Conservation (phyloP, 2,113 vertebrate genomes). For the Helogale parvula region DNA sequence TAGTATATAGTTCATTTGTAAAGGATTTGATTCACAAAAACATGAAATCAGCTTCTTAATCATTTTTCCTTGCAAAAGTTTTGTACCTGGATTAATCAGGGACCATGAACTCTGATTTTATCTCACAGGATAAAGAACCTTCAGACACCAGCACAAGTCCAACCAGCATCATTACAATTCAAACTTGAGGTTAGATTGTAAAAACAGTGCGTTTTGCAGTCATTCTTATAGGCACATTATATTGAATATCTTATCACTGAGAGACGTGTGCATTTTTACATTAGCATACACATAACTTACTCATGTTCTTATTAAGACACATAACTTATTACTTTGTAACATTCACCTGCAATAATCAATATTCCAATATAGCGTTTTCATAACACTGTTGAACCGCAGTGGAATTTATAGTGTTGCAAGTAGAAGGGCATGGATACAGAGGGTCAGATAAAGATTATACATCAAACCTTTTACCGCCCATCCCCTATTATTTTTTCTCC, state of each 20-base stretch:
- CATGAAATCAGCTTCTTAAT: background rate
- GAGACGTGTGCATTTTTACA: background rate
- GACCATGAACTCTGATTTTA: slow-evolving; percentile 9
- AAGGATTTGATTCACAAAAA: background rate
- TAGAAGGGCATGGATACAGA: background rate
- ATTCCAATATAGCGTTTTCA: background rate
- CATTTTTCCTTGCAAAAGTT: background rate
- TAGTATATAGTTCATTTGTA: background rate
- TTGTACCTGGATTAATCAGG: background rate
- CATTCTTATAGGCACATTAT: background rate
- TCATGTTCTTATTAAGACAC: background rate
- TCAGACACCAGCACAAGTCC: background rate
- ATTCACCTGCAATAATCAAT: background rate
- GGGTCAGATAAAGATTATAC: background rate
- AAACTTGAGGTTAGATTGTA: background rate
- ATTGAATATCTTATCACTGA: background rate
- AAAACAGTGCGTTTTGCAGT: background rate
- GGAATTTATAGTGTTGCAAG: background rate
- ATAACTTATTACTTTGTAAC: background rate
- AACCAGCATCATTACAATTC: background rate
- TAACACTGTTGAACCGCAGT: background rate
- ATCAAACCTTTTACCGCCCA: background rate
- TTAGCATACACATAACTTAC: background rate
- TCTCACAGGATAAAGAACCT: background rate
- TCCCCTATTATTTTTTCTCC: background rate